Conservation (phyloP, 92 coral and sea anemone genomes). For the Pocillopora meandrina region DNA sequence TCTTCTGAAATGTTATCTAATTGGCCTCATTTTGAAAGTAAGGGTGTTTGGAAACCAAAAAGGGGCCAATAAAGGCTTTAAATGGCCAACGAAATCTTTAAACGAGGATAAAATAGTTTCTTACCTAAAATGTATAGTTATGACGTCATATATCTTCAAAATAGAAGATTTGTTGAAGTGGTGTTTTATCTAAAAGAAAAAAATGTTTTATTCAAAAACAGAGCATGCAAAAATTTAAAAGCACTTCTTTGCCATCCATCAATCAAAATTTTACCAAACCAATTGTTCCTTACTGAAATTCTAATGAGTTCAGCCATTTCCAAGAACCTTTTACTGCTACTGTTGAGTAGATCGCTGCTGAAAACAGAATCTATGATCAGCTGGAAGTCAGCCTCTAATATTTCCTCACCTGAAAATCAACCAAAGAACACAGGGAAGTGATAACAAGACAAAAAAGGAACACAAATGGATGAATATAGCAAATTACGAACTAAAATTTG, state of each 20-base stretch:
- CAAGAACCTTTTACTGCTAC: not conserved
- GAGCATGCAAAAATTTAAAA: not conserved
- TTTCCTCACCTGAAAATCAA: not conserved
- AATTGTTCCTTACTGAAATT: not conserved
- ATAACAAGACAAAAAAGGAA: too few species aligned
- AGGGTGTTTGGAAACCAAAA: too few species aligned
- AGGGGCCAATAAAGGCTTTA: too few species aligned
- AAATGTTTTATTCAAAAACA: not conserved
- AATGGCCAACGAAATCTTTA: too few species aligned
- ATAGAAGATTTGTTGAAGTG: not conserved
- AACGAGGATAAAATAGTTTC: too few species aligned
- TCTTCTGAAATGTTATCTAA: too few species aligned
- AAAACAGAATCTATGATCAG: not conserved
- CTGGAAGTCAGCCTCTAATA: not conserved
- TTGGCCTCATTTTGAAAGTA: too few species aligned
- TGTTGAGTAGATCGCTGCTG: not conserved
- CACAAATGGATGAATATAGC: not conserved
- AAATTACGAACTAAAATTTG: too few species aligned
- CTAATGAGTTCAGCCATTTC: not conserved
- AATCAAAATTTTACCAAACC: not conserved
- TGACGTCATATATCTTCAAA: conserved; percentile 9
- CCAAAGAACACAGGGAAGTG: not conserved
- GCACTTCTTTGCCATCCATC: not conserved
- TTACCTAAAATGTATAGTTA: conserved; percentile 8
- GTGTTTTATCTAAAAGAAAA: conserved; percentile 9